A percentile compares a stretch with the other conserved stretches of the same genome.
phyloP scores from a whole-genome alignment of 2,888 invertebrate genomes.

The Drosophila emarginata region DNA sequence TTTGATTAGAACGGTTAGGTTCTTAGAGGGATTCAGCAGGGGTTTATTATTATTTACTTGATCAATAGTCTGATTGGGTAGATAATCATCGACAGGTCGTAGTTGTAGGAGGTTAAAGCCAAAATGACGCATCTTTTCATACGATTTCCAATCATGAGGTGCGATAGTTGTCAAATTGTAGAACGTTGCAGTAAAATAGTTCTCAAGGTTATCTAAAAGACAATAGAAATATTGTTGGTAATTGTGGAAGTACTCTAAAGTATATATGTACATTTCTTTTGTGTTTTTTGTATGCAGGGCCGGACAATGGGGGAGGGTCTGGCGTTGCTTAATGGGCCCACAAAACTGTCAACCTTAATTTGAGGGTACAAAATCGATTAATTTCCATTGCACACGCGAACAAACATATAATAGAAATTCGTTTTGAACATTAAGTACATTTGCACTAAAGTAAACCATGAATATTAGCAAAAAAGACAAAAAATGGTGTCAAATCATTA shows the following conservation, averaged over 20 bases:
- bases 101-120: conserved; percentile 92
- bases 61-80: conserved; percentile 98
- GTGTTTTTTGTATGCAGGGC: background rate
- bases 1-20: background rate
- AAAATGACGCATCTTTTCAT: conserved; percentile 97
- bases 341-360: conserved; percentile 5
- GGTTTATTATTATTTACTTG: conserved; percentile 84
- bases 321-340: background rate
- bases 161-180: conserved; percentile 99
- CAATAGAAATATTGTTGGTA: conserved; percentile 20
- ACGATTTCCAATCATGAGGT: conserved; percentile 98
- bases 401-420: conserved; percentile 3
- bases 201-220: conserved; percentile 86
- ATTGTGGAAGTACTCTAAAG: conserved; percentile 5
- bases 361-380: conserved; percentile 1
- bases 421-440: background rate
- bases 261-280: background rate
- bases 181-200: conserved; percentile 96
- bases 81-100: conserved; percentile 93
- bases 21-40: too few relatives aligned
- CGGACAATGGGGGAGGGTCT: background rate
- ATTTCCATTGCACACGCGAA: background rate
- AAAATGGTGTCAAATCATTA: background rate
- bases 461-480: too few relatives aligned
- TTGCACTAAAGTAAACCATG: background rate